A percentile compares a stretch with the other conserved stretches of the same genome.
Evolutionary conservation across 2,888 invertebrate genomes (phyloP).

Genomic region (Pardosa pseudoannulata): DNA sequence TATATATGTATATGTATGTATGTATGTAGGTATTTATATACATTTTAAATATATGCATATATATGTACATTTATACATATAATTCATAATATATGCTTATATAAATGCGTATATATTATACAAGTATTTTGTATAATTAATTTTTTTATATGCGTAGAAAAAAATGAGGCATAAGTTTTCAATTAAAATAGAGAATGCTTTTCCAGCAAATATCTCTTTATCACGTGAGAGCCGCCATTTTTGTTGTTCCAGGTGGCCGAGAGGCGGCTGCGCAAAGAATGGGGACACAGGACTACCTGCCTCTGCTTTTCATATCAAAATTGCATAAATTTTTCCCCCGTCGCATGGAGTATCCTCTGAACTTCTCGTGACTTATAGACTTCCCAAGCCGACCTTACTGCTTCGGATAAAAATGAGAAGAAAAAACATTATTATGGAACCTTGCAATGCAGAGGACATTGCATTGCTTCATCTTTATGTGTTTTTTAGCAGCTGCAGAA

Average conservation of each 20-base stretch:
- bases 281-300: constrained; percentile 14
- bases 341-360: constrained; percentile 2
- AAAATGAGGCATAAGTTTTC: background rate
- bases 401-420: constrained; percentile 14
- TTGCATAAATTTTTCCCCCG: constrained; percentile 14
- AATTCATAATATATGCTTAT: too few relatives aligned
- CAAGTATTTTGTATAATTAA: too few relatives aligned
- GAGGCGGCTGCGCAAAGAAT: constrained; percentile 40
- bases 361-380: constrained; percentile 31
- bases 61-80: too few relatives aligned
- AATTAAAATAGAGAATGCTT: background rate
- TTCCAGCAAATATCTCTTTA: background rate
- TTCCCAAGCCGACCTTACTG: constrained; percentile 29
- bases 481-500: constrained; percentile 38
- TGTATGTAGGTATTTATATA: too few relatives aligned
- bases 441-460: constrained; percentile 6
- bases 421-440: background rate
- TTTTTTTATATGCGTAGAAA: too few relatives aligned
- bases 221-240: constrained; percentile 26
- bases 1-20: too few relatives aligned
- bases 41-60: too few relatives aligned
- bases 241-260: constrained; percentile 17
- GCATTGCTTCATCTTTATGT: background rate
- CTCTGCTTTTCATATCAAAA: constrained; percentile 4
- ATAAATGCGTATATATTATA: too few relatives aligned